Percentiles rank a stretch among this genome's conserved stretches.
Evolutionary conservation across 1,140 invertebrate genomes (phyloP).

Genomic region (Tribolium castaneum): DNA sequence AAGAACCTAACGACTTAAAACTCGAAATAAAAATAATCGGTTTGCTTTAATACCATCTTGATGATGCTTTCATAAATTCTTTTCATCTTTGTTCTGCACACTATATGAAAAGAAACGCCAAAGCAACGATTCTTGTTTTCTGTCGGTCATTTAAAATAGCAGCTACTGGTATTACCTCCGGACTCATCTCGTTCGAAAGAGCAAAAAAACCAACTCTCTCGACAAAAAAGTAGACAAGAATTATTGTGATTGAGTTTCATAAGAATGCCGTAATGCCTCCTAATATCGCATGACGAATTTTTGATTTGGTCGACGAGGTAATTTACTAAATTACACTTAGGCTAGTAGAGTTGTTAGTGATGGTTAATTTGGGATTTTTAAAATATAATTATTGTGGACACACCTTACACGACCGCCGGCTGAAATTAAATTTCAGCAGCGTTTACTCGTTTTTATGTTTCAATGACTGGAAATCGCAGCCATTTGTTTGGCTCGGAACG

Average conservation of each 20-base stretch:
- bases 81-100: neutral
- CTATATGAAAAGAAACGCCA: conserved; percentile 6
- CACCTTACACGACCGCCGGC: neutral
- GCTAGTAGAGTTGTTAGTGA: conserved; percentile 22
- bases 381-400: neutral
- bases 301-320: conserved; percentile 14
- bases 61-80: conserved; percentile 29
- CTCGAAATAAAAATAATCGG: conserved; percentile 34
- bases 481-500: no score
- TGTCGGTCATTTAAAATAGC: conserved; percentile 34
- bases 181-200: neutral
- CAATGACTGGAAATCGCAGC: neutral
- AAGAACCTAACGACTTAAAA: conserved; percentile 34
- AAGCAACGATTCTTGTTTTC: conserved; percentile 18
- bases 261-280: conserved; percentile 24
- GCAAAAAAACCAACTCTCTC: neutral
- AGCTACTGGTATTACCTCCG: conserved; percentile 31
- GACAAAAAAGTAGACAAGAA: conserved; percentile 15
- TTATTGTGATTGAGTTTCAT: conserved; percentile 19
- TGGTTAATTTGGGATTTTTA: neutral
- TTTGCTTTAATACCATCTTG: conserved; percentile 31
- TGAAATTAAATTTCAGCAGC: neutral
- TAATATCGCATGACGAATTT: conserved; percentile 33
- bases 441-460: neutral
- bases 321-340: conserved; percentile 8